Conservation (phyloP, 2,797 vertebrate genomes). For the Amphiprion clarkii region DNA sequence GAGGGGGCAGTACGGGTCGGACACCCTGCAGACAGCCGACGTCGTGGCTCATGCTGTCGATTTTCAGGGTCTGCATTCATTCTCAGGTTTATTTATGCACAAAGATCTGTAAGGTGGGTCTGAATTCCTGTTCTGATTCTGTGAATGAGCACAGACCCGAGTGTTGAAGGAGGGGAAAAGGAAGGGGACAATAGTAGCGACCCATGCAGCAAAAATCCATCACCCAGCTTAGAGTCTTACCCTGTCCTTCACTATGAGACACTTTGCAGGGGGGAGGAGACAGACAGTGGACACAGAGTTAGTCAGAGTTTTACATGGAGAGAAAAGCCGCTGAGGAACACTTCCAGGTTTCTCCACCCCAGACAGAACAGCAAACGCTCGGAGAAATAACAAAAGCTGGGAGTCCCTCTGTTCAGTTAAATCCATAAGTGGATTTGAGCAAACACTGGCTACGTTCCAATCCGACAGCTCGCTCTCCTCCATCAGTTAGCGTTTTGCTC, state of each 20-base stretch:
- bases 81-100: constrained; percentile 65
- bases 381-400: constrained; percentile 40
- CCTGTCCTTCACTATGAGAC: constrained; percentile 89
- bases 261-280: constrained; percentile 85
- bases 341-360: constrained; percentile 31
- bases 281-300: constrained; percentile 83
- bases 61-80: constrained; percentile 77
- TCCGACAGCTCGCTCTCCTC: constrained; percentile 45
- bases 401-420: constrained; percentile 55
- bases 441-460: constrained; percentile 64
- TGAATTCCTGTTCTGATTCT: constrained; percentile 60
- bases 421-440: constrained; percentile 66
- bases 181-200: constrained; percentile 66
- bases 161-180: constrained; percentile 58
- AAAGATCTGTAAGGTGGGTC: constrained; percentile 33
- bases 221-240: constrained; percentile 82
- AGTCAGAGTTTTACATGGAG: constrained; percentile 64
- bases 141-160: constrained; percentile 78
- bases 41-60: constrained; percentile 74
- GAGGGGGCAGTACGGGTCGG: constrained; percentile 65
- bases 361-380: constrained; percentile 34
- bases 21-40: constrained; percentile 47
- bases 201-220: constrained; percentile 84
- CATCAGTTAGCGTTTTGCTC: constrained; percentile 22
- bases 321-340: constrained; percentile 30